A percentile compares a stretch with the other conserved stretches of the same genome.
Conservation (phyloP, 2,888 invertebrate species). For the Pseudanteris insignis region DNA sequence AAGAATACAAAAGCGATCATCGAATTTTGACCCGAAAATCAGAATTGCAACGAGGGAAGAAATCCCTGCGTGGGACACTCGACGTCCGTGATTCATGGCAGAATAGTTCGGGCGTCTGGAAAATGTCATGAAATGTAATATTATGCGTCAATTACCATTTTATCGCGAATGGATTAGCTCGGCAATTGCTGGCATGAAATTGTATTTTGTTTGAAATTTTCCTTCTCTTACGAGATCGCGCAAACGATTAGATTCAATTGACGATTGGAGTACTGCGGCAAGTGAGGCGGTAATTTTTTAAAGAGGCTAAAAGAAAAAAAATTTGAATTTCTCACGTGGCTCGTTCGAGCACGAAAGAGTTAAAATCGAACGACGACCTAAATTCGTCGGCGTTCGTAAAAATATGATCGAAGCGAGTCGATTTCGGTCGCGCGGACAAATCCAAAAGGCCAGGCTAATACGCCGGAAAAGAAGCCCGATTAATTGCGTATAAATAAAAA, state of each 20-base stretch:
- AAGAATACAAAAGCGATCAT: constrained; percentile 7
- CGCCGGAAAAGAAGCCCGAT: constrained; percentile 17
- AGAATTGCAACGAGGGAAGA: too few species aligned
- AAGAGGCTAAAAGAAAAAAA: constrained; percentile 1
- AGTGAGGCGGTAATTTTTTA: background rate
- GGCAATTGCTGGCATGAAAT: too few species aligned
- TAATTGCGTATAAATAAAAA: constrained; percentile 37
- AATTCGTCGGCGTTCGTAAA: constrained; percentile 35
- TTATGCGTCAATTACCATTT: constrained; percentile 21
- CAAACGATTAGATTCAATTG: background rate
- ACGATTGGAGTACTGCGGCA: background rate
- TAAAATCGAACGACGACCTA: constrained; percentile 40
- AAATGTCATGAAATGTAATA: background rate
- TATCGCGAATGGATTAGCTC: constrained; percentile 28
- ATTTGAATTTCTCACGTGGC: constrained; percentile 31
- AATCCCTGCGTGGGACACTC: too few species aligned
- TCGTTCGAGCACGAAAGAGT: constrained; percentile 31
- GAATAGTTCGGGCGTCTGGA: too few species aligned
- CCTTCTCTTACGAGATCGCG: too few species aligned
- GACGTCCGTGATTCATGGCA: too few species aligned
- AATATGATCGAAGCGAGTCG: constrained; percentile 25
- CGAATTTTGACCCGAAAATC: too few species aligned
- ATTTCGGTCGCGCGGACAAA: constrained; percentile 8
- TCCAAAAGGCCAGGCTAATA: constrained; percentile 4
- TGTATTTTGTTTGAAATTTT: too few species aligned